Conservation (phyloP, 2,888 invertebrate species). For the Pyrrhia umbra region DNA sequence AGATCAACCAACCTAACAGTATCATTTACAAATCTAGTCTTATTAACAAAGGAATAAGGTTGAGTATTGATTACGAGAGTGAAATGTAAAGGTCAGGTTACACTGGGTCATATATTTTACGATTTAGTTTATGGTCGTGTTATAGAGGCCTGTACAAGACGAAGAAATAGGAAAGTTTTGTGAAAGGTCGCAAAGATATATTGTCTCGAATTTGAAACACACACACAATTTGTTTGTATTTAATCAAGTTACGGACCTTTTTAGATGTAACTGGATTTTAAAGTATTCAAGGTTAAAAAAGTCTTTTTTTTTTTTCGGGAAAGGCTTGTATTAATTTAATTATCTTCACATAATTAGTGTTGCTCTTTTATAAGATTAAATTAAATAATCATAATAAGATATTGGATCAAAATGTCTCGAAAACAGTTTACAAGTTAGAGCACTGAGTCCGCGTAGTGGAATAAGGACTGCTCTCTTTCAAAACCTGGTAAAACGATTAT, state of each 20-base stretch:
- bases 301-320: too few species aligned
- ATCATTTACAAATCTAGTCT: slow-evolving; percentile 33
- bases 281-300: background rate
- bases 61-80: slow-evolving; percentile 46
- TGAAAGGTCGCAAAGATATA: slow-evolving; percentile 77
- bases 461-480: background rate
- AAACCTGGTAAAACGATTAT: background rate
- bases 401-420: too few species aligned
- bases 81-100: slow-evolving; percentile 43
- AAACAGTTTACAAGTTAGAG: too few species aligned
- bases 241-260: slow-evolving; percentile 61
- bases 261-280: background rate
- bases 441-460: background rate
- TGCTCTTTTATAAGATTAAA: too few species aligned
- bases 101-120: slow-evolving; percentile 69
- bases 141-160: slow-evolving; percentile 70
- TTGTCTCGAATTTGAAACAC: slow-evolving; percentile 70
- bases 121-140: slow-evolving; percentile 75
- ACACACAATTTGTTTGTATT: slow-evolving; percentile 66
- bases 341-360: too few species aligned
- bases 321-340: background rate
- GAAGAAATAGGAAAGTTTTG: slow-evolving; percentile 81
- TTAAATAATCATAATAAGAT: too few species aligned
- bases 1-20: slow-evolving; percentile 60
- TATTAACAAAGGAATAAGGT: slow-evolving; percentile 58